Conservation (phyloP, 2,888 invertebrate genomes). For the Pasiphila rectangulata region DNA sequence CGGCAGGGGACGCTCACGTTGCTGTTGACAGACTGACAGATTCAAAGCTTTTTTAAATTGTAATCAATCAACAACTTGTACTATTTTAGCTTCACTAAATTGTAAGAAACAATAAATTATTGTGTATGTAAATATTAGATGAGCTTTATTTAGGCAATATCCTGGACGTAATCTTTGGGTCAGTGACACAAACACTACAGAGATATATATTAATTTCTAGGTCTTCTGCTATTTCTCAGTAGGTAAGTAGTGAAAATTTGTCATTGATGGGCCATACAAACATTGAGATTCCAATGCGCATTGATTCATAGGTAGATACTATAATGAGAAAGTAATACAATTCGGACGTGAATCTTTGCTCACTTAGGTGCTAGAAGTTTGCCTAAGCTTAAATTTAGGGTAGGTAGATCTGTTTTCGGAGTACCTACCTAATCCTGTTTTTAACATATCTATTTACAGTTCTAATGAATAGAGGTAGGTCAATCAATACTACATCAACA, state of each 20-base stretch:
- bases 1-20: constrained; percentile 65
- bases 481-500: too few relatives aligned
- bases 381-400: too few relatives aligned
- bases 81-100: constrained; percentile 79
- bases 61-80: constrained; percentile 77
- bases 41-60: constrained; percentile 74
- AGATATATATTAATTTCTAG: neutral
- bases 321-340: too few relatives aligned
- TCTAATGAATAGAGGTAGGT: too few relatives aligned
- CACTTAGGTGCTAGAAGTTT: too few relatives aligned
- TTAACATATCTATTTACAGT: too few relatives aligned
- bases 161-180: constrained; percentile 39
- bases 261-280: neutral
- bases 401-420: too few relatives aligned
- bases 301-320: neutral
- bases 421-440: too few relatives aligned
- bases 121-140: constrained; percentile 79
- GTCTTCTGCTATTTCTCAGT: too few relatives aligned
- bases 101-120: constrained; percentile 82
- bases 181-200: constrained; percentile 1
- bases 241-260: neutral
- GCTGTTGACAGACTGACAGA: constrained; percentile 68
- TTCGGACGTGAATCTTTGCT: too few relatives aligned
- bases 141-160: constrained; percentile 76
- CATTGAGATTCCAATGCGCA: neutral